These are phyloP conservation scores for Drosophila subquinaria DNA, from an alignment of 2,888 invertebrate species.

Conservation along the genomic window DNA sequence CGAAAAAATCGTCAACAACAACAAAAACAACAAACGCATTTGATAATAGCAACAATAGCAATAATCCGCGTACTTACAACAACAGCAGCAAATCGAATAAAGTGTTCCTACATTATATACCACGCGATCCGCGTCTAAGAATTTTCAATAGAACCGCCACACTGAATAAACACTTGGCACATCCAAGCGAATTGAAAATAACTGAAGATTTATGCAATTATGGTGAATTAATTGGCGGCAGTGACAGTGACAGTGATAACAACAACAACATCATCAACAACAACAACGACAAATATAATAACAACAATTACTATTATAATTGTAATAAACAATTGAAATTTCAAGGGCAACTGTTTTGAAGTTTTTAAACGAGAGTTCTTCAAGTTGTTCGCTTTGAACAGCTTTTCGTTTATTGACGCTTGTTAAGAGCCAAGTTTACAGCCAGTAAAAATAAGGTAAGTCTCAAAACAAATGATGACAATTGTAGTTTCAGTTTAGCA, in stretches of 20 bases:
- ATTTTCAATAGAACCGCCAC: slow-evolving; percentile 71
- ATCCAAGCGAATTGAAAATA: slow-evolving; percentile 79
- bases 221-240: slow-evolving; percentile 84
- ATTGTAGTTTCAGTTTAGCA: neutral
- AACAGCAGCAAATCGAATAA: slow-evolving; percentile 84
- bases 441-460: slow-evolving; percentile 29
- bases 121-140: slow-evolving; percentile 85
- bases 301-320: slow-evolving; percentile 10
- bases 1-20: slow-evolving; percentile 24
- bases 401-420: slow-evolving; percentile 8
- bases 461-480: neutral
- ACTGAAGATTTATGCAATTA: slow-evolving; percentile 84
- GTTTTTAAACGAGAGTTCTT: slow-evolving; percentile 22
- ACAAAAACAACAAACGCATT: slow-evolving; percentile 30
- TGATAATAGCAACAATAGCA: slow-evolving; percentile 66
- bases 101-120: slow-evolving; percentile 85
- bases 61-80: slow-evolving; percentile 83
- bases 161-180: slow-evolving; percentile 81
- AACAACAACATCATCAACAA: neutral
- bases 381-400: slow-evolving; percentile 6
- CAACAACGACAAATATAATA: neutral
- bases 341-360: slow-evolving; percentile 31
- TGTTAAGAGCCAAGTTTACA: slow-evolving; percentile 11
- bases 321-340: slow-evolving; percentile 40
- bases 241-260: slow-evolving; percentile 19